Conservation (phyloP, 2,113 vertebrate genomes). For the Cryptomyrus ogoouensis region DNA sequence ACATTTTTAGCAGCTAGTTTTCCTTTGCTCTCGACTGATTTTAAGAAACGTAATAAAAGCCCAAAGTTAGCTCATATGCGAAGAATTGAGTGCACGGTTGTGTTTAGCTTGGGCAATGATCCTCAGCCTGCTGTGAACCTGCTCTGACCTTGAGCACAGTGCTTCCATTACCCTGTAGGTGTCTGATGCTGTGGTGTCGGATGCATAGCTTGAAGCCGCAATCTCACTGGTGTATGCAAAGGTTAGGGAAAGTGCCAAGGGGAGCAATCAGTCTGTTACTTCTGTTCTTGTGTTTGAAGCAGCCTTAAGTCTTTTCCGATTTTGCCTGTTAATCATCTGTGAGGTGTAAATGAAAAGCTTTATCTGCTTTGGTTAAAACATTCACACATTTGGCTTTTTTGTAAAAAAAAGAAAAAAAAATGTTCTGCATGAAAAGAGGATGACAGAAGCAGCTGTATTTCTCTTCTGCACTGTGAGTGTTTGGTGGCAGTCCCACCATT, state of each 20-base stretch:
- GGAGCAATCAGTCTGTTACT: background rate
- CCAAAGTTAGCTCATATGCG: background rate
- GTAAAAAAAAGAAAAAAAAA: background rate
- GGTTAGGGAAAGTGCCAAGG: conserved; percentile 13
- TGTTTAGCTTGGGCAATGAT: background rate
- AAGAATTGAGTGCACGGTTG: background rate
- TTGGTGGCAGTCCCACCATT: conserved; percentile 12
- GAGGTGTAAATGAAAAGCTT: background rate
- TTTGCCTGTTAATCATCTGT: background rate
- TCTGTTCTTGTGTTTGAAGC: background rate
- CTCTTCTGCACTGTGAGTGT: background rate
- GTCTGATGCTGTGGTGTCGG: background rate
- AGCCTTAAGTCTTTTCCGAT: background rate
- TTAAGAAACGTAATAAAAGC: conserved; percentile 8
- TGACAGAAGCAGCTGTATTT: background rate
- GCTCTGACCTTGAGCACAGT: conserved; percentile 4
- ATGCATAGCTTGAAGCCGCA: background rate
- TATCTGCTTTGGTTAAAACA: background rate
- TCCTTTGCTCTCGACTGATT: background rate
- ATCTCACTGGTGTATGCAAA: conserved; percentile 6
- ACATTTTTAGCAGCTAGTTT: conserved; percentile 16
- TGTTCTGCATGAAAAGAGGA: background rate
- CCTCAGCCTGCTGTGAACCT: background rate
- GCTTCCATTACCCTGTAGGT: background rate
- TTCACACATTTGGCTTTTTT: background rate